Conservation (phyloP, 2,888 invertebrate genomes). For the Callinectes sapidus region DNA sequence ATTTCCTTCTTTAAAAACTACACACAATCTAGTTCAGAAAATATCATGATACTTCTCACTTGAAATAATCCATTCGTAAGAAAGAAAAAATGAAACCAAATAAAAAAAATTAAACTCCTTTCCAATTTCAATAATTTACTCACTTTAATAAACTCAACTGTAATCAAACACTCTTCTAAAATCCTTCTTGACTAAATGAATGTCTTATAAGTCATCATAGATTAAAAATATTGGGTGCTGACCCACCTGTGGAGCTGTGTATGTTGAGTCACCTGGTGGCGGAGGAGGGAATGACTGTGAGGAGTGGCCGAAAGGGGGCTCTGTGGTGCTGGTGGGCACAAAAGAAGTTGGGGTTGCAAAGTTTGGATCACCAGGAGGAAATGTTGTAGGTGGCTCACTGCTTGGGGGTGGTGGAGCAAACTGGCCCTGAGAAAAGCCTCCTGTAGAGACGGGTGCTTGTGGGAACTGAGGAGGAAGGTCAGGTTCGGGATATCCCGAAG, state of each 20-base stretch:
- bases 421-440: slow-evolving; percentile 56
- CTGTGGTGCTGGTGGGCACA: slow-evolving; percentile 50
- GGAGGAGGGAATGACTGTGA: slow-evolving; percentile 63
- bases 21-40: background rate
- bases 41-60: background rate
- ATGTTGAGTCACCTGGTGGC: slow-evolving; percentile 63
- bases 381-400: slow-evolving; percentile 61
- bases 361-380: slow-evolving; percentile 58
- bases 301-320: slow-evolving; percentile 55
- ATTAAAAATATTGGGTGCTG: background rate
- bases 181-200: background rate
- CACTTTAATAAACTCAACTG: background rate
- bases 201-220: background rate
- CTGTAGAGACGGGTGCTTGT: slow-evolving; percentile 41
- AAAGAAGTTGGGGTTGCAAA: slow-evolving; percentile 54
- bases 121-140: background rate
- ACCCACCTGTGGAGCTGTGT: slow-evolving; percentile 65
- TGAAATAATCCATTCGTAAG: background rate
- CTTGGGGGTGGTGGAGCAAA: slow-evolving; percentile 62
- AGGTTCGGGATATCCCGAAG: slow-evolving; percentile 61
- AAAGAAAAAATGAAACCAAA: background rate
- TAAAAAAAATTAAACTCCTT: background rate
- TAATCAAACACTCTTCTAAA: too few relatives aligned
- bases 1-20: background rate
- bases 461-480: slow-evolving; percentile 52